phyloP scores from a whole-genome alignment of 2,888 invertebrate species.

The Xestoiulus laeticollis region DNA sequence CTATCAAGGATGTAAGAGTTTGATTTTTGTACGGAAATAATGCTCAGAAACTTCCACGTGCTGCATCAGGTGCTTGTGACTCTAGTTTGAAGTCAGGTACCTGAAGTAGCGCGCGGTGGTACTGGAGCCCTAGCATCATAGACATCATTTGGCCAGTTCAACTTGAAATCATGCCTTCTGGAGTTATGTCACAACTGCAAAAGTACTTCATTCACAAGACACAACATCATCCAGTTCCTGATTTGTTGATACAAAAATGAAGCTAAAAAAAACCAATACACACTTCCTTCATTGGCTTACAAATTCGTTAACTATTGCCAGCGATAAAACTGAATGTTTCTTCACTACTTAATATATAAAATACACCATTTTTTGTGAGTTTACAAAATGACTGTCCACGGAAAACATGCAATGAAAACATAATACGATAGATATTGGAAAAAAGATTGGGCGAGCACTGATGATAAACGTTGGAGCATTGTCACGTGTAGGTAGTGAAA shows the following conservation, averaged over 20 bases:
- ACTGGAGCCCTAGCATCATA: conserved; percentile 62
- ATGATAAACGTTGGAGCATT: too few relatives aligned
- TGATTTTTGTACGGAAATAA: not conserved
- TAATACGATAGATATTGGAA: too few relatives aligned
- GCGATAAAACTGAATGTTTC: too few relatives aligned
- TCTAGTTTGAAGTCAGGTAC: conserved; percentile 90
- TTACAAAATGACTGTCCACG: too few relatives aligned
- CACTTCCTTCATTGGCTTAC: too few relatives aligned
- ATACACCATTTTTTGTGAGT: too few relatives aligned
- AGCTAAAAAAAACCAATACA: not conserved
- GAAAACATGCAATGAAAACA: too few relatives aligned
- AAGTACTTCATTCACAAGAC: not conserved
- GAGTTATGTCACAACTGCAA: too few relatives aligned
- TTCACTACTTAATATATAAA: too few relatives aligned
- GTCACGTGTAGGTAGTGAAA: not conserved
- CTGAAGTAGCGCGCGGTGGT: conserved; percentile 98
- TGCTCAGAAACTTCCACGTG: conserved; percentile 74
- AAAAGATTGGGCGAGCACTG: too few relatives aligned
- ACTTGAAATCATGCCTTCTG: not conserved
- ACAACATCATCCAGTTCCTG: not conserved
- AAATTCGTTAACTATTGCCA: too few relatives aligned
- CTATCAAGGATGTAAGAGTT: not conserved
- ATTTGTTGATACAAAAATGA: too few relatives aligned
- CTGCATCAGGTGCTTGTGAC: conserved; percentile 88
- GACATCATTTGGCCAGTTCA: not conserved